Conservation (phyloP, 2,797 vertebrate species). For the Cynopterus sphinx region DNA sequence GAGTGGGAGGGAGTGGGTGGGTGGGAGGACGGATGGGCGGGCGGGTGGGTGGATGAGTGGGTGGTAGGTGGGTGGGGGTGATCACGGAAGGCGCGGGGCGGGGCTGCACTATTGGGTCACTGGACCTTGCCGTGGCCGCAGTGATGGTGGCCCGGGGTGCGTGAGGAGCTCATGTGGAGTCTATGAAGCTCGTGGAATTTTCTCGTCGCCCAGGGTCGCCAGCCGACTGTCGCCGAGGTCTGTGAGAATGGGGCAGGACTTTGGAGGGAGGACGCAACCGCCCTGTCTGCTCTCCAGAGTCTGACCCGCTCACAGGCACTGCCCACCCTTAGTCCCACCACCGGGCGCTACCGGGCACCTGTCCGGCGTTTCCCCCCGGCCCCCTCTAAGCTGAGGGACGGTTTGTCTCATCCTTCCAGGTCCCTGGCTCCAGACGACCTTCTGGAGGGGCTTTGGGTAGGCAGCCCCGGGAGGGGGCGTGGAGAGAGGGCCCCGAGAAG, state of each 20-base stretch:
- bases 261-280: fast-evolving
- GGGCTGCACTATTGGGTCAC: not conserved
- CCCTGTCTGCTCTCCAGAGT: not conserved
- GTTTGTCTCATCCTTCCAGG: not conserved
- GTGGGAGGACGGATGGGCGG: too few species aligned
- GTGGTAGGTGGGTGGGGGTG: too few species aligned
- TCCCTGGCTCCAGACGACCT: not conserved
- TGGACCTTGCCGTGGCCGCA: not conserved
- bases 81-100: not conserved
- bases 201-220: not conserved
- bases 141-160: not conserved
- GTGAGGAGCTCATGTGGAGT: not conserved
- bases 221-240: not conserved
- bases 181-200: not conserved
- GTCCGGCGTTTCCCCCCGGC: too few species aligned
- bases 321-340: not conserved
- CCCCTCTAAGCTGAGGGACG: not conserved
- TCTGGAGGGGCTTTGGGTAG: not conserved
- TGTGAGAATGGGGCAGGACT: not conserved
- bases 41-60: too few species aligned
- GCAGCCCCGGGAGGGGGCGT: not conserved
- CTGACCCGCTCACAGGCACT: too few species aligned
- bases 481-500: not conserved
- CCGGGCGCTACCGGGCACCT: fast-evolving
- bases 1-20: too few species aligned